Evolutionary conservation across 2,113 vertebrate species (phyloP).

Genomic region (Xyliphius kryptos): DNA sequence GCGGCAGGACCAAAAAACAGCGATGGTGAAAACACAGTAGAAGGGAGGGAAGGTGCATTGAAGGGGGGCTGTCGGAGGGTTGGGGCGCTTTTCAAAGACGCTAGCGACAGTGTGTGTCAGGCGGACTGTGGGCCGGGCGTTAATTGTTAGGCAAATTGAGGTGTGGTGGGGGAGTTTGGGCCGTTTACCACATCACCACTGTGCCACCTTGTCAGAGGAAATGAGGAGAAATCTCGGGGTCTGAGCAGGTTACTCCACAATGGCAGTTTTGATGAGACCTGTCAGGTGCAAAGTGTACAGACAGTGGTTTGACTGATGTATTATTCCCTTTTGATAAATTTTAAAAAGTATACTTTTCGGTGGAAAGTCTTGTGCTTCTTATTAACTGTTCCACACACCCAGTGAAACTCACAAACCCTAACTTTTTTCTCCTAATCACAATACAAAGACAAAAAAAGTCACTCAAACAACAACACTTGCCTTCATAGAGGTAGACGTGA

Average conservation of each 20-base stretch:
- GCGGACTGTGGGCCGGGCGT: constrained; percentile 62
- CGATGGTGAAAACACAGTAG: constrained; percentile 69
- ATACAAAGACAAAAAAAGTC: too few relatives aligned
- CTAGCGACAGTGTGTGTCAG: constrained; percentile 62
- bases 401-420: too few relatives aligned
- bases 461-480: too few relatives aligned
- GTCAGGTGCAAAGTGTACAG: constrained; percentile 7
- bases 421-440: too few relatives aligned
- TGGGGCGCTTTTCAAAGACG: constrained; percentile 56
- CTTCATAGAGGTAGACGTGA: too few relatives aligned
- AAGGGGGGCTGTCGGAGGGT: constrained; percentile 36
- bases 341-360: constrained; percentile 1
- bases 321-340: constrained; percentile 5
- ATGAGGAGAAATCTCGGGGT: constrained; percentile 55
- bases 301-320: neutral
- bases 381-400: too few relatives aligned
- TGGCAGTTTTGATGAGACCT: constrained; percentile 18
- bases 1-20: constrained; percentile 76
- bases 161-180: constrained; percentile 48
- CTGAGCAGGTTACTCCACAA: constrained; percentile 8
- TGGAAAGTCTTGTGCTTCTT: too few relatives aligned
- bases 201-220: constrained; percentile 70
- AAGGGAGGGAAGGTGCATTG: constrained; percentile 47
- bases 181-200: constrained; percentile 48
- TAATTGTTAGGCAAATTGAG: constrained; percentile 80